Evolutionary conservation across 1,140 invertebrate species (phyloP), one percentile per base, ranked within the genome.

Genomic region (Condylostylus longicornis): DNA sequence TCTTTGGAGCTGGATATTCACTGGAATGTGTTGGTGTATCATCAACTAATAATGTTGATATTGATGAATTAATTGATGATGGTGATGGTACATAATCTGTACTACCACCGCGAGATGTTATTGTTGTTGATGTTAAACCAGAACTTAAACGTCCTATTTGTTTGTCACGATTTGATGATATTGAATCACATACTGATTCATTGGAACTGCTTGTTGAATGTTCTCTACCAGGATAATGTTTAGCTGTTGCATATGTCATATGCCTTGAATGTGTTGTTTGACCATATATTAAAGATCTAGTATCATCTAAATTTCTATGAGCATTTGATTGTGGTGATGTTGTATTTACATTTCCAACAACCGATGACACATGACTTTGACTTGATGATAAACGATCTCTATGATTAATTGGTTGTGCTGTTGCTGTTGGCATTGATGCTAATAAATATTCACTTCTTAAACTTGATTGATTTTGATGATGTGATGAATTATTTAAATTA

Each of bases 171-270:
- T 63, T 64, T 4, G 70, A 71, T 25, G 66, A 64, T 4, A 77
- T 74, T 3, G 55, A 58, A 42, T 58, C 55, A 43, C 75, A 75
- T 5, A 80, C 72, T 13, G 77, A 80, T 58, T 81, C 78, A 53
- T 74, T 79, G 14, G 76, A 79, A 62, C 77, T 79, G 47, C 75
- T 79, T 0, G 74, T 75, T 6, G 62, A 51, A 58, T 35, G 59
- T 47, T 39, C 49, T 41, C 39, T 53, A 19, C 33, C 18, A 0
- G 51, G 49, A 42, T 58, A 58, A 13, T 58, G 55, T 22, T 58
- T 58, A 3, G 42, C 36, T 35, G 50, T 46, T 5, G 50, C 48
- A 33, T 54, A 58, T 17, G 42, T 44, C 41, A 51, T 45, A 20
- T 48, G 49, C 20, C 51, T 46, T 7, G 29, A 31, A 10, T 31